These are phyloP conservation scores for Pseudococcus jackbeardsleyi DNA, from an alignment of 2,888 invertebrate genomes.

Conservation along the genomic window DNA sequence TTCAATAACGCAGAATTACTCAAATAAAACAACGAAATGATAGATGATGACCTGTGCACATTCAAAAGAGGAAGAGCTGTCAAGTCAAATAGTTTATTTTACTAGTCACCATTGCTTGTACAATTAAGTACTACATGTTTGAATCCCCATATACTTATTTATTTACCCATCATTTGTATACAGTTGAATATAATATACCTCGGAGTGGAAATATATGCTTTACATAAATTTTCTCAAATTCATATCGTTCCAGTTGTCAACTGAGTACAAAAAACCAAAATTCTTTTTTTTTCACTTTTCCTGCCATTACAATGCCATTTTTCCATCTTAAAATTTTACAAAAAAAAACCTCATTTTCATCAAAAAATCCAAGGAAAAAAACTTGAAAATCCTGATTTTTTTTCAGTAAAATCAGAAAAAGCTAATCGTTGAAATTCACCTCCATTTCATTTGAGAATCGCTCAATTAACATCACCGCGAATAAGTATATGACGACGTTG, in stretches of 20 bases:
- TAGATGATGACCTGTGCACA: constrained; percentile 13
- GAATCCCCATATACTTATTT: not conserved
- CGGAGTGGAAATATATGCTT: not conserved
- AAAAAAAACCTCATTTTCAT: no score
- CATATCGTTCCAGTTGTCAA: not conserved
- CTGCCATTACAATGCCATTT: no score
- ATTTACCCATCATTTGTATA: not conserved
- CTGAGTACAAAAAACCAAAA: not conserved
- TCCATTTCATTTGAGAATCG: not conserved
- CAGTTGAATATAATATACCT: not conserved
- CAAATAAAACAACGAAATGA: constrained; percentile 17
- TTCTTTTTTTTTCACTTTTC: no score
- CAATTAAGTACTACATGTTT: not conserved
- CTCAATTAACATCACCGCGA: not conserved
- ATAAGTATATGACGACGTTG: not conserved
- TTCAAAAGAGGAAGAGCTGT: not conserved
- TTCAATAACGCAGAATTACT: constrained; percentile 38
- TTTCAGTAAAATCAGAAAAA: no score
- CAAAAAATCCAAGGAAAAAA: no score
- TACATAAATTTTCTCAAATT: constrained; percentile 3
- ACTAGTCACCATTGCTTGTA: constrained; percentile 35
- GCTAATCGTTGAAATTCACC: not conserved
- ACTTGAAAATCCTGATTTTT: no score
- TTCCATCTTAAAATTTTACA: no score
- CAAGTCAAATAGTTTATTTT: not conserved